Evolutionary conservation across 2,888 invertebrate species (phyloP), one percentile per base, ranked within the genome.

Genomic region (Caenorhabditis sp.): DNA sequence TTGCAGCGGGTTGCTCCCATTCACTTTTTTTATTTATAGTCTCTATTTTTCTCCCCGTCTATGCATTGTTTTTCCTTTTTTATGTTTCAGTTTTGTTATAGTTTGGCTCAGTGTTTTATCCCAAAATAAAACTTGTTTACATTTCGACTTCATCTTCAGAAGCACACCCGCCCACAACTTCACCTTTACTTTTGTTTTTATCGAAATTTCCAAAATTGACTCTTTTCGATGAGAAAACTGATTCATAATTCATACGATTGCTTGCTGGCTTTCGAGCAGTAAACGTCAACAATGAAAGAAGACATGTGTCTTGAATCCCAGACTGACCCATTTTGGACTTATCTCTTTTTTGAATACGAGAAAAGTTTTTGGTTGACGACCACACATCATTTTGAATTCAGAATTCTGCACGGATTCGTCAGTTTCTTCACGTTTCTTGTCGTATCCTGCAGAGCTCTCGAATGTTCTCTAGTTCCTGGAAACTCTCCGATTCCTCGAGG

Each of bases 341-440:
- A n/a, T n/a, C 22, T 35, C 24, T 61, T 68, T 19, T 31, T 54
- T 38, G 54, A 38, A 68, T 63, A 63, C 26, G 14, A 44, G 63
- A 63, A 24, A 28, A 24, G 44, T 44, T 26, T 63, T 31, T 63
- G 49, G 49, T 66, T 64, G 26, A 19, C 54, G 38, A 44, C 16
- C 47, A 58, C 31, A 28, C 31, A 58, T 38, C 38, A 35, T 61
- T 41, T 14, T 12, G 19, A 49, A 68, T 68, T 68, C 68, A 22
- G 54, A 51, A 54, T 68, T 68, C 68, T 68, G 68, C 68, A 68
- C 68, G 68, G 68, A 68, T 68, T 54, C 54, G 54, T 68, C 51
- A 68, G 68, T 68, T 54, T 68, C 16, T 54, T 54, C 68, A 68
- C 68, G 68, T 68, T 68, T 68, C 35, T 22, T 68, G 7, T 16